These are phyloP conservation scores for Myotis yumanensis DNA, from an alignment of 2,113 vertebrate species.

Conservation along the genomic window DNA sequence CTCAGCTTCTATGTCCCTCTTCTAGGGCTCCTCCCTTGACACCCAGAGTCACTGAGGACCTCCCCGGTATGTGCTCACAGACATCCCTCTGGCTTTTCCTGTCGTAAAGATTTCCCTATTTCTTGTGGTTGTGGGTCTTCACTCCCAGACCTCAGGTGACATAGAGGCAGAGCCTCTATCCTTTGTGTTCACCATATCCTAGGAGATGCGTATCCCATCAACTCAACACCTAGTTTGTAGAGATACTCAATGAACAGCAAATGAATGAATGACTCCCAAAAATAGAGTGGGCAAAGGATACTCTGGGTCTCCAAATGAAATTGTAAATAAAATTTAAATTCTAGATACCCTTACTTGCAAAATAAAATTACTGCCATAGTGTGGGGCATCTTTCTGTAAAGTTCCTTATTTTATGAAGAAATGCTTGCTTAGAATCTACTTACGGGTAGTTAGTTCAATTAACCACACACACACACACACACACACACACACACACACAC, in stretches of 20 bases:
- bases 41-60: not conserved
- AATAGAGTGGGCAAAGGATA: not conserved
- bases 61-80: not conserved
- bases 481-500: not conserved
- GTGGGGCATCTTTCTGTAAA: not conserved
- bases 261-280: not conserved
- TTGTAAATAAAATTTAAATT: not conserved
- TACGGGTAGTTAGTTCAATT: not conserved
- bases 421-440: not conserved
- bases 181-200: not conserved
- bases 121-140: no score
- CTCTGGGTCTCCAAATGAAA: not conserved
- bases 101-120: not conserved
- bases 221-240: not conserved
- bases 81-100: not conserved
- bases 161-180: no score
- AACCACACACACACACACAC: not conserved
- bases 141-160: not conserved
- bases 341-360: not conserved
- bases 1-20: not conserved
- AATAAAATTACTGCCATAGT: not conserved
- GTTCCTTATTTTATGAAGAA: not conserved
- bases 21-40: not conserved
- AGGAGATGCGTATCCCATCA: not conserved
- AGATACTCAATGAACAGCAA: not conserved